phyloP scores from a whole-genome alignment of 2,113 vertebrate genomes.

The Benitochromis conjunctus region DNA sequence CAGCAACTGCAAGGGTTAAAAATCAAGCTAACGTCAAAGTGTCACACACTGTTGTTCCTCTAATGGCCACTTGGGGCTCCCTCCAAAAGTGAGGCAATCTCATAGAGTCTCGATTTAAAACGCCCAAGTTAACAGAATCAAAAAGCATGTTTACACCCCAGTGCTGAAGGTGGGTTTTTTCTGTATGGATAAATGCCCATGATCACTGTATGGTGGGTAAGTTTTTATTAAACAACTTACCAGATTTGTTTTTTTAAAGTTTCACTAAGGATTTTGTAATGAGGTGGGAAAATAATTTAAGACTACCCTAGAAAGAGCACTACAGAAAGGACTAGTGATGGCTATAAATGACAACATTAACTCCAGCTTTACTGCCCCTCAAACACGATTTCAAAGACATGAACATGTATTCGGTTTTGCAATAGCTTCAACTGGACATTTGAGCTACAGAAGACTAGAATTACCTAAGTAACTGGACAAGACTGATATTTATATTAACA shows the following conservation, averaged over 20 bases:
- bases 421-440: not conserved
- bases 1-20: not conserved
- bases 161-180: not conserved
- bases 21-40: not conserved
- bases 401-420: not conserved
- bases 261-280: not conserved
- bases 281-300: not conserved
- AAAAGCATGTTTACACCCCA: not conserved
- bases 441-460: accelerated
- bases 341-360: not conserved
- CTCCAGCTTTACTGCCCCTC: not conserved
- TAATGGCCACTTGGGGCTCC: not conserved
- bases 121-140: not conserved
- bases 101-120: not conserved
- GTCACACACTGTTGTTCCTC: not conserved
- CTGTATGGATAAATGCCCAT: not conserved
- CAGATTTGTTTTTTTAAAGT: not conserved
- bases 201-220: not conserved
- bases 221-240: too few relatives aligned
- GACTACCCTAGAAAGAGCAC: not conserved
- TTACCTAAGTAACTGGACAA: not conserved
- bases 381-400: not conserved
- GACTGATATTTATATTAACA: not conserved
- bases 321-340: not conserved
- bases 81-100: not conserved